Conservation (phyloP, 30 jellyfish, hydroid and myxozoan genomes). For the Aurelia aurita region DNA sequence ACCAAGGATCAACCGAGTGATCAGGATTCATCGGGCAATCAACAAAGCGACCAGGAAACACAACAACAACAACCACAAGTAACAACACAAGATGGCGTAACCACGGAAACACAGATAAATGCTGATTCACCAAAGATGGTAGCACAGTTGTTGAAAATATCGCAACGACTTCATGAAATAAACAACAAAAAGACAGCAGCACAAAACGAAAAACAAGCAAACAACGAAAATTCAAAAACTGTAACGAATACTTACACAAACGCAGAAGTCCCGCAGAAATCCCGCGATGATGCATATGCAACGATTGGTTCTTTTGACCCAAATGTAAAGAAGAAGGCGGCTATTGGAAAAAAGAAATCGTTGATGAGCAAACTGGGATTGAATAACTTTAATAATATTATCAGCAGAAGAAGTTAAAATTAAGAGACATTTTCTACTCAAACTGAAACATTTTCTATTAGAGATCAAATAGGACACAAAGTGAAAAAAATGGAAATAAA, state of each 20-base stretch:
- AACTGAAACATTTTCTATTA: background rate
- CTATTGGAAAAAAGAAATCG: constrained; percentile 56
- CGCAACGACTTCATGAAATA: constrained; percentile 61
- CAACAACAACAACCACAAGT: constrained; percentile 34
- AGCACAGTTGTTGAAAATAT: constrained; percentile 51
- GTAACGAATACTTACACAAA: background rate
- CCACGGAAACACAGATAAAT: constrained; percentile 51
- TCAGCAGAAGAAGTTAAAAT: background rate
- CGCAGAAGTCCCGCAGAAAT: constrained; percentile 23
- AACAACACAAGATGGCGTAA: constrained; percentile 19
- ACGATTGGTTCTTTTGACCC: constrained; percentile 88
- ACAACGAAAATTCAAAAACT: constrained; percentile 37
- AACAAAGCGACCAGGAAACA: constrained; percentile 33
- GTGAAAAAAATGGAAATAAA: too few relatives aligned
- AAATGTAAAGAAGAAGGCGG: constrained; percentile 84
- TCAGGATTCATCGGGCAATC: constrained; percentile 41
- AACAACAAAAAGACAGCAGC: constrained; percentile 26
- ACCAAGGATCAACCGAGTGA: background rate
- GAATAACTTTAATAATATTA: background rate
- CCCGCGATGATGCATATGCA: constrained; percentile 78
- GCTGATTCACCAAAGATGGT: constrained; percentile 65
- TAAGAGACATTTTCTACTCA: background rate
- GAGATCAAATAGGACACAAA: too few relatives aligned
- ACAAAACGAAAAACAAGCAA: constrained; percentile 19
- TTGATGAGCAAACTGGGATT: constrained; percentile 2